A percentile compares a stretch with the other conserved stretches of the same genome.
Evolutionary conservation across 1,140 invertebrate genomes (phyloP).

Genomic region (Nymphalis io): DNA sequence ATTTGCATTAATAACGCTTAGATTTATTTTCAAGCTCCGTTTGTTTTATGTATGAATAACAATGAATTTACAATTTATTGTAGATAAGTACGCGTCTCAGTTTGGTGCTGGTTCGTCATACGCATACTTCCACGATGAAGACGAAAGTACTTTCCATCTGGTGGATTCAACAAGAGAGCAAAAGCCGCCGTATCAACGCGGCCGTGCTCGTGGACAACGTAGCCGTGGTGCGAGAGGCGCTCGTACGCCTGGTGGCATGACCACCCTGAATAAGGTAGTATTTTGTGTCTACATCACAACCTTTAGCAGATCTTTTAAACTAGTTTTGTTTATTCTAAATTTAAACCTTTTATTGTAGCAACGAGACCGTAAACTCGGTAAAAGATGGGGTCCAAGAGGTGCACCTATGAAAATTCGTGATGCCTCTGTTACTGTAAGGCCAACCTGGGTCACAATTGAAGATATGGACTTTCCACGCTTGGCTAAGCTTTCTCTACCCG

Average conservation of each 20-base stretch:
- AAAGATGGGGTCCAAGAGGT: constrained; percentile 94
- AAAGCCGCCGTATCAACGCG: constrained; percentile 94
- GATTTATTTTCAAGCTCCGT: not conserved
- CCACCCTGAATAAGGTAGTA: constrained; percentile 81
- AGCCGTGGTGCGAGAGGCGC: constrained; percentile 89
- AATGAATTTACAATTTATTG: constrained; percentile 8
- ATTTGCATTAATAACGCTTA: not conserved
- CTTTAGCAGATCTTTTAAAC: not conserved
- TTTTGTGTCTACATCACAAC: not conserved
- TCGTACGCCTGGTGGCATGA: constrained; percentile 87
- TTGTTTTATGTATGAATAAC: not conserved
- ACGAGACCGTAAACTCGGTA: constrained; percentile 83
- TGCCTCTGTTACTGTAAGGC: constrained; percentile 97
- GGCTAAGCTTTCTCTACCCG: constrained; percentile 94
- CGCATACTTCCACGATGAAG: constrained; percentile 98
- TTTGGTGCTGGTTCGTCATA: constrained; percentile 97
- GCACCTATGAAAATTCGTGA: constrained; percentile 97
- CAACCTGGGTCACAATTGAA: constrained; percentile 98
- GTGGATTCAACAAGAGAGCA: constrained; percentile 96
- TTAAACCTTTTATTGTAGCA: constrained; percentile 57
- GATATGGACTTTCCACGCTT: constrained; percentile 99
- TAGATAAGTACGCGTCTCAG: constrained; percentile 97
- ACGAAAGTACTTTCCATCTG: constrained; percentile 98
- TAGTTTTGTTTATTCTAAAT: not conserved
- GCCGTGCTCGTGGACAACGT: constrained; percentile 90